phyloP scores from a whole-genome alignment of 2,797 vertebrate species.

The Pseudochromis fuscus region DNA sequence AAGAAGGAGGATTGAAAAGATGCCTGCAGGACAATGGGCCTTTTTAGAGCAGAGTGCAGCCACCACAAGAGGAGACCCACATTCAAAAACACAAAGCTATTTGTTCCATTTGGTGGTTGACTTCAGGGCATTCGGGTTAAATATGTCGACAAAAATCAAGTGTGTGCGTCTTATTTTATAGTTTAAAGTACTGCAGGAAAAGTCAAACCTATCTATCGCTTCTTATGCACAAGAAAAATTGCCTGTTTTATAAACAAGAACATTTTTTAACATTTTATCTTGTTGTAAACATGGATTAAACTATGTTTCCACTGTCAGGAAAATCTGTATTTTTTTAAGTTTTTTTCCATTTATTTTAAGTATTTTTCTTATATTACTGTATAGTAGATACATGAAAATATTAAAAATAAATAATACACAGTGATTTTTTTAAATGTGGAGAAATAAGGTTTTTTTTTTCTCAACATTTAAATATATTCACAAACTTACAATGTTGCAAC shows the following conservation, averaged over 20 bases:
- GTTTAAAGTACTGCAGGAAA: background rate
- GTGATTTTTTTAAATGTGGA: no score
- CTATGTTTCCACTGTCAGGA: no score
- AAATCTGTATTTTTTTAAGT: no score
- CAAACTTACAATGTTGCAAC: no score
- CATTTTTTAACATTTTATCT: no score
- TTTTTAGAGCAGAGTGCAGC: constrained; percentile 59
- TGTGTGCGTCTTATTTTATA: background rate
- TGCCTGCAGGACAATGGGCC: constrained; percentile 42
- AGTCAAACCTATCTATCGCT: background rate
- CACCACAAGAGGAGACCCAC: constrained; percentile 30
- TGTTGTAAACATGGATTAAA: no score
- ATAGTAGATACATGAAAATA: no score
- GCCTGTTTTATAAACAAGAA: background rate
- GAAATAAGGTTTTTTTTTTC: no score
- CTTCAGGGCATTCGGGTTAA: constrained; percentile 11
- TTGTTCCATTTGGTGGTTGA: constrained; percentile 18
- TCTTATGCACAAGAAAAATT: background rate
- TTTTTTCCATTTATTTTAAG: no score
- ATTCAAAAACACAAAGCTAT: constrained; percentile 32
- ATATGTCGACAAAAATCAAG: background rate
- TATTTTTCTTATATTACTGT: no score
- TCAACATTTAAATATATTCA: no score
- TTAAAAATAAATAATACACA: no score
- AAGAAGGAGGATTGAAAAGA: constrained; percentile 35